Evolutionary conservation across 2,113 vertebrate species (phyloP).

Genomic region (Bujurquina vittata): DNA sequence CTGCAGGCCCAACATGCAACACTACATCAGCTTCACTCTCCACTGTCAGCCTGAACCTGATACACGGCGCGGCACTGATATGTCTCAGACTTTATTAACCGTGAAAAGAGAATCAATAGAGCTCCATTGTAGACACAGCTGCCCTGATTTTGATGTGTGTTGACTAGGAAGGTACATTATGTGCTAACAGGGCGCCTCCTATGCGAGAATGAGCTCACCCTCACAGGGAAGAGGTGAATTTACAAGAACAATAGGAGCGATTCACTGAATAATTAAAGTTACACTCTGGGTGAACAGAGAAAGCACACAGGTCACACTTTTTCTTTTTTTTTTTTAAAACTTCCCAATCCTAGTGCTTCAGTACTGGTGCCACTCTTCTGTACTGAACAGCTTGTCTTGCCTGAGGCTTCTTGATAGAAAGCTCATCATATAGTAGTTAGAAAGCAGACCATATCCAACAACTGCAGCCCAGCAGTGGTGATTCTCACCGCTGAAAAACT

Average conservation of each 20-base stretch:
- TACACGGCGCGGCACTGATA: neutral
- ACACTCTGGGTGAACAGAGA: neutral
- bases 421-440: neutral
- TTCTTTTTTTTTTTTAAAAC: neutral
- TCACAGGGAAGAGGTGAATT: neutral
- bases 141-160: slow-evolving; percentile 10
- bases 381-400: slow-evolving; percentile 35
- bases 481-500: slow-evolving; percentile 32
- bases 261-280: slow-evolving; percentile 30
- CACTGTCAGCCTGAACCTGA: slow-evolving; percentile 8
- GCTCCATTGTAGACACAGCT: slow-evolving; percentile 15
- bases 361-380: slow-evolving; percentile 18
- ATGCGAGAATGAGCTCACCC: neutral
- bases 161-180: slow-evolving; percentile 13
- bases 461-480: neutral
- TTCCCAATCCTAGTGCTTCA: neutral
- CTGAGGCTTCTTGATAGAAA: slow-evolving; percentile 28
- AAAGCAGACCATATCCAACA: slow-evolving; percentile 28
- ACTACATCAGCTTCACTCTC: neutral
- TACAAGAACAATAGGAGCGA: neutral
- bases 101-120: slow-evolving; percentile 68
- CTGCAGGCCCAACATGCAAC: neutral
- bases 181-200: slow-evolving; percentile 13
- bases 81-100: slow-evolving; percentile 62
- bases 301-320: neutral